Percentiles rank a stretch among this genome's conserved stretches.
These are phyloP conservation scores for Tinamus guttatus DNA, from an alignment of 2,113 vertebrate species.

Conservation along the genomic window DNA sequence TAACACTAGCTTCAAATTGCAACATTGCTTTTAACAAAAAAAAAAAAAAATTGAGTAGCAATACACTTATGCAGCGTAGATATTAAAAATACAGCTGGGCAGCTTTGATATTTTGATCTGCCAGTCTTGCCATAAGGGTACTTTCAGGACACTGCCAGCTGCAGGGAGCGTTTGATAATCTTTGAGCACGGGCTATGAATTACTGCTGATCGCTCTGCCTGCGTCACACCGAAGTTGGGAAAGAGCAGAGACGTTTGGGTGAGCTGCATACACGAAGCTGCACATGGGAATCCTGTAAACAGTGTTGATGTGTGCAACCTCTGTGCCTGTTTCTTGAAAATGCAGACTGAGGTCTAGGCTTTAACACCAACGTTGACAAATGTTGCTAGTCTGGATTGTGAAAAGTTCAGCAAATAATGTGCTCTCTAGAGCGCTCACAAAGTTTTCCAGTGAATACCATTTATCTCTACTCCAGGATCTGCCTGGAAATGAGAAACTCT, in stretches of 20 bases:
- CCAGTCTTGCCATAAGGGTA: background rate
- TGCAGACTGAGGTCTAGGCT: background rate
- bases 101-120: background rate
- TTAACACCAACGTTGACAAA: background rate
- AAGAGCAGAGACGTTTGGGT: background rate
- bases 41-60: background rate
- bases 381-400: background rate
- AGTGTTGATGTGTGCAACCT: background rate
- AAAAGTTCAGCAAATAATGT: background rate
- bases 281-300: background rate
- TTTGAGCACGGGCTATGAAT: background rate
- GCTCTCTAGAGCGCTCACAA: background rate
- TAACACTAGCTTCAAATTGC: background rate
- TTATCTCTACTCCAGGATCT: background rate
- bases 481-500: background rate
- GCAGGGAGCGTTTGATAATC: background rate
- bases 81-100: background rate
- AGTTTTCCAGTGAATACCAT: background rate
- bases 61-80: background rate
- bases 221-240: background rate
- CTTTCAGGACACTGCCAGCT: background rate
- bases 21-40: background rate
- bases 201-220: background rate
- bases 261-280: background rate
- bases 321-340: background rate